phyloP scores from a whole-genome alignment of 2,797 vertebrate species.

The Halcyon leucocephala region DNA sequence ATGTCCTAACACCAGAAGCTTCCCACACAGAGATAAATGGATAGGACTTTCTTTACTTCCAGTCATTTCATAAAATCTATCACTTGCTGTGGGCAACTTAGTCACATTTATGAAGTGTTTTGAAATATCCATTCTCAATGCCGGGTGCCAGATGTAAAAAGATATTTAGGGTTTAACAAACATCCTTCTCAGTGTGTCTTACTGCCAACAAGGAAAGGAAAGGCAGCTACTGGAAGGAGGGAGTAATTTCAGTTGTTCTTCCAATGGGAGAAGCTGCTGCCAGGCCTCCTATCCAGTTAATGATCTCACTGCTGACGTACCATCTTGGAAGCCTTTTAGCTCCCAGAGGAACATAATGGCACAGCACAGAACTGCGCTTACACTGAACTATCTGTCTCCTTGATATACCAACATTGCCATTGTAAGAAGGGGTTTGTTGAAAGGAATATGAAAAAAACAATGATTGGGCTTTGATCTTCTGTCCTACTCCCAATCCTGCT shows the following conservation, averaged over 20 bases:
- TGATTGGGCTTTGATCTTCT: not conserved
- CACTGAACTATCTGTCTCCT: not conserved
- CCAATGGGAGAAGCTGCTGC: not conserved
- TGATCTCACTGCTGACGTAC: not conserved
- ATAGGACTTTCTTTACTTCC: not conserved
- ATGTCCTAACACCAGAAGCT: not conserved
- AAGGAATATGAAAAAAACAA: not conserved
- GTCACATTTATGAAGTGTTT: not conserved
- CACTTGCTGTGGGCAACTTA: not conserved
- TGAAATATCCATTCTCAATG: not conserved
- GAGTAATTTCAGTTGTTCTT: not conserved
- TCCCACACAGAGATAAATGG: not conserved
- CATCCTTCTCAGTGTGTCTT: not conserved
- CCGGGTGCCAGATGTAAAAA: not conserved
- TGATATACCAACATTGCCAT: not conserved
- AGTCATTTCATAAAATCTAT: not conserved
- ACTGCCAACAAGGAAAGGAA: not conserved
- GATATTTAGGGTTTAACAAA: not conserved
- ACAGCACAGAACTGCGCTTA: not conserved
- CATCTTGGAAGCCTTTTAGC: not conserved
- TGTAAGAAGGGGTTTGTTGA: not conserved
- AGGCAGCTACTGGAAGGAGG: not conserved
- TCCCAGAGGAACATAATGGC: not conserved
- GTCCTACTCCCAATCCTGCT: not conserved
- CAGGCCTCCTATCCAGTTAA: not conserved